Conservation (phyloP, 2,888 invertebrate species). For the Lamellibrachia satsuma region DNA sequence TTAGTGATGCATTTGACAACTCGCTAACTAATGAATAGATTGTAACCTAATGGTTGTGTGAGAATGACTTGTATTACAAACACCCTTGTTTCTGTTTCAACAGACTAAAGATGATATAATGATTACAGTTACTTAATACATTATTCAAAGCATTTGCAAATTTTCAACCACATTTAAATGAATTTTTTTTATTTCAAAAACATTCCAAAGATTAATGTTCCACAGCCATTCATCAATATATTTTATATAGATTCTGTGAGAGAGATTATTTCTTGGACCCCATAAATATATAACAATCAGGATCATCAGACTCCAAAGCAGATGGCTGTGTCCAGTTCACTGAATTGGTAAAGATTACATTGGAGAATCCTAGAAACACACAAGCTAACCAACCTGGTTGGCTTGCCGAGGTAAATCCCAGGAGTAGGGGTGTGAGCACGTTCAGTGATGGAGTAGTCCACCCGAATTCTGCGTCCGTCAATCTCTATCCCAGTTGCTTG, state of each 20-base stretch:
- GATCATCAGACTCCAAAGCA: no score
- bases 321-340: not conserved
- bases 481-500: constrained; percentile 93
- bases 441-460: constrained; percentile 95
- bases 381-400: constrained; percentile 72
- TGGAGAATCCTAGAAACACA: not conserved
- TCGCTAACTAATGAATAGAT: not conserved
- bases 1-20: not conserved
- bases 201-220: no score
- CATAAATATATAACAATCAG: no score
- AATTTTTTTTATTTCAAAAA: no score
- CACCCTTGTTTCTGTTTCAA: no score
- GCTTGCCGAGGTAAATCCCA: constrained; percentile 95
- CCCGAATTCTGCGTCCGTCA: constrained; percentile 90
- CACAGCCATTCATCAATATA: no score
- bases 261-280: no score
- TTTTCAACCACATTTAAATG: no score
- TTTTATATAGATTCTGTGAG: no score
- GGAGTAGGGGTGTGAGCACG: constrained; percentile 97
- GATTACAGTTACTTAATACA: no score
- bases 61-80: not conserved
- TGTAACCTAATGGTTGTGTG: not conserved
- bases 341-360: not conserved
- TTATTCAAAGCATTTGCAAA: no score
- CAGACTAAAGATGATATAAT: no score